Percentiles rank a stretch among this genome's conserved stretches.
Evolutionary conservation across 2,113 vertebrate genomes (phyloP).

Genomic region (Boulengeromyrus knoepffleri): DNA sequence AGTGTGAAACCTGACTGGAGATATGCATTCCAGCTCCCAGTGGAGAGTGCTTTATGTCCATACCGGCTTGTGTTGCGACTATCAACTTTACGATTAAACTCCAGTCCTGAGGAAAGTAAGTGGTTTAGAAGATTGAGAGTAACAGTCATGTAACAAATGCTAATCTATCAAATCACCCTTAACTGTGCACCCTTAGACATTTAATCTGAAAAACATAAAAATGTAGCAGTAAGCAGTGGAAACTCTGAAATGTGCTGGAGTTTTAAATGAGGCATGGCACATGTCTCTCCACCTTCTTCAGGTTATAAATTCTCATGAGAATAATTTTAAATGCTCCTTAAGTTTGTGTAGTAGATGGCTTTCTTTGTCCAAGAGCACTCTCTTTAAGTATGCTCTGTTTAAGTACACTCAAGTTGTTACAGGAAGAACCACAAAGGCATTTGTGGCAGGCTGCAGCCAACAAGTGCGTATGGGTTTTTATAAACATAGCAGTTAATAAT

Average conservation of each 20-base stretch:
- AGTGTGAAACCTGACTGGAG: neutral
- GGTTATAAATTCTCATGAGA: neutral
- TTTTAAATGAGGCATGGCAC: neutral
- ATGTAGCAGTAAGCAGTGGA: neutral
- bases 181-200: neutral
- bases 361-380: neutral
- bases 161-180: conserved; percentile 11
- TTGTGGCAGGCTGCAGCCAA: neutral
- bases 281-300: neutral
- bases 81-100: neutral
- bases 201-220: neutral
- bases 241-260: neutral
- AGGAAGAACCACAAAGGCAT: neutral
- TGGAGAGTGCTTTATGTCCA: conserved; percentile 15
- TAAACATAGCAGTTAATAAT: neutral
- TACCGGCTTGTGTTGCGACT: neutral
- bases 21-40: neutral
- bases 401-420: neutral
- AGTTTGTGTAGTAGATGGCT: neutral
- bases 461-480: neutral
- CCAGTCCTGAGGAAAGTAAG: conserved; percentile 12
- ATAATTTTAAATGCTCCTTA: neutral
- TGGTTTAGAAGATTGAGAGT: conserved; percentile 32
- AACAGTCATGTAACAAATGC: conserved; percentile 33
- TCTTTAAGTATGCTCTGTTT: neutral